These are phyloP conservation scores for Cichlasoma orientale DNA, from an alignment of 2,797 vertebrate genomes.

Conservation along the genomic window DNA sequence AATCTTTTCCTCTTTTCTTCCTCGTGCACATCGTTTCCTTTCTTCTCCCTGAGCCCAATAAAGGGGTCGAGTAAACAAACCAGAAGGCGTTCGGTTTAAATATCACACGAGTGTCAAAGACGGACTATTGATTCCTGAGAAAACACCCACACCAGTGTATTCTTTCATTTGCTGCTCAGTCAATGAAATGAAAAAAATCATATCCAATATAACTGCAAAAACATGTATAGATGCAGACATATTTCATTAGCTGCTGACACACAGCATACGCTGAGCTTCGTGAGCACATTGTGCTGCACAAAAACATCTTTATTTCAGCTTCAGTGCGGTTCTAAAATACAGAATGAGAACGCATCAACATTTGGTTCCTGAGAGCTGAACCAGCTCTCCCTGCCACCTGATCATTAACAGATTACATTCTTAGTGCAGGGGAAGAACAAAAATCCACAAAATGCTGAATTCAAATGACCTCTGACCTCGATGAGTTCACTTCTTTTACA, in stretches of 20 bases:
- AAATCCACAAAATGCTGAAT: background rate
- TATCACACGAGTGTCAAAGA: constrained; percentile 28
- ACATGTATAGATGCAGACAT: background rate
- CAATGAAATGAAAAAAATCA: constrained; percentile 2
- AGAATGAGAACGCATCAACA: background rate
- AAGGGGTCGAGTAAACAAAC: constrained; percentile 42
- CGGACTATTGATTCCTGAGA: constrained; percentile 31
- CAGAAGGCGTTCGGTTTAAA: constrained; percentile 30
- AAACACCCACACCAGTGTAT: background rate
- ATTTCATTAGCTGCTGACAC: constrained; percentile 56
- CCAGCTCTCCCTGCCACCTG: background rate
- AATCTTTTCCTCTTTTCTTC: background rate
- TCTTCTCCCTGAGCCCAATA: background rate
- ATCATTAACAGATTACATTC: background rate
- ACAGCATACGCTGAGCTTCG: background rate
- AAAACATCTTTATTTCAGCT: background rate
- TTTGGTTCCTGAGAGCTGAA: background rate
- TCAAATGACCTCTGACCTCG: accelerated
- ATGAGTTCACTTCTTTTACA: background rate
- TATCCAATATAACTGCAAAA: constrained; percentile 4
- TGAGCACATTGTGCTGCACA: too few species aligned
- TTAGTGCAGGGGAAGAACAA: background rate
- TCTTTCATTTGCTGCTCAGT: constrained; percentile 8
- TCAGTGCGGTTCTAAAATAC: background rate
- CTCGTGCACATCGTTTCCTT: background rate